Conservation (phyloP, 2,888 invertebrate species). For the Brachypalpus laphriformis region DNA sequence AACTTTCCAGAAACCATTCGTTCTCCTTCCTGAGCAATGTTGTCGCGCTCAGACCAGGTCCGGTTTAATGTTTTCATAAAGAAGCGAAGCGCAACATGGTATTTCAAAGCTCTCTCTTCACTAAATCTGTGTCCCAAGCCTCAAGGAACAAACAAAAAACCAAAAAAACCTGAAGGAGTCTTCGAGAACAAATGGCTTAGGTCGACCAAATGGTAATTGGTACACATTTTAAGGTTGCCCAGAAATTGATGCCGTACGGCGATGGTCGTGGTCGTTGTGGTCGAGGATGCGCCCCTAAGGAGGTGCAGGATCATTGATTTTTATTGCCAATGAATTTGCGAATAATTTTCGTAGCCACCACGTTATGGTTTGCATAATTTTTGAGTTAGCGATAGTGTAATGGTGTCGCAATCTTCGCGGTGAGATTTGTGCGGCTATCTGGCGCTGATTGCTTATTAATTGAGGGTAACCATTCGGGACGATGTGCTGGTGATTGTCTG, state of each 20-base stretch:
- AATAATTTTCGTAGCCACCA: constrained; percentile 57
- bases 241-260: constrained; percentile 35
- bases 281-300: constrained; percentile 20
- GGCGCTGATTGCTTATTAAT: constrained; percentile 61
- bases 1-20: constrained; percentile 22
- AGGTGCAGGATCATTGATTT: constrained; percentile 69
- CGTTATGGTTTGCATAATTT: constrained; percentile 66
- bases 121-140: constrained; percentile 47
- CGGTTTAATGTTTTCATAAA: constrained; percentile 60
- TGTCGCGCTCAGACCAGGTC: constrained; percentile 42
- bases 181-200: constrained; percentile 55
- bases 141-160: not conserved
- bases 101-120: constrained; percentile 38
- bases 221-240: constrained; percentile 60
- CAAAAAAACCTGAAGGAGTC: not conserved
- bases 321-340: constrained; percentile 69
- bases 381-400: constrained; percentile 42
- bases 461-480: constrained; percentile 27
- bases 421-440: constrained; percentile 7
- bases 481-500: too few relatives aligned
- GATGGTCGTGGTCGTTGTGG: constrained; percentile 1
- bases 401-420: not conserved
- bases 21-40: not conserved
- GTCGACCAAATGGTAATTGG: constrained; percentile 67
- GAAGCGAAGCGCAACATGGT: constrained; percentile 61